These are phyloP conservation scores for Caenorhabditis sulstoni DNA, from an alignment of 2,888 invertebrate species.

Conservation along the genomic window DNA sequence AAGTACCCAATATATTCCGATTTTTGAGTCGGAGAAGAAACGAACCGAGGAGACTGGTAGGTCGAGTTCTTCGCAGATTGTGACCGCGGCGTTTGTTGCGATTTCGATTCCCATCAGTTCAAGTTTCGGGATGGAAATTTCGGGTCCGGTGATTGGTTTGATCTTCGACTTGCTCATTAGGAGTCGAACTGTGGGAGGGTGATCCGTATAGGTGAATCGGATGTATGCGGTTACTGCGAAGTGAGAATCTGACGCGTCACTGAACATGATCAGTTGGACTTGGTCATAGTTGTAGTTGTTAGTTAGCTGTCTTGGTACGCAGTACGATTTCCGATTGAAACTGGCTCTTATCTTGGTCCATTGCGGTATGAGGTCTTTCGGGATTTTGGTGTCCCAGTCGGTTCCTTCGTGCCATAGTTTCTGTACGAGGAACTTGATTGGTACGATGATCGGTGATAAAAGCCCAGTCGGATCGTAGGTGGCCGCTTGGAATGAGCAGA, in stretches of 20 bases:
- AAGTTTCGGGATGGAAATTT: slow-evolving; percentile 48
- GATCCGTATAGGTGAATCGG: neutral
- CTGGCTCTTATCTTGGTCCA: slow-evolving; percentile 18
- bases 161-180: slow-evolving; percentile 42
- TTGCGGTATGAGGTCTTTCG: neutral
- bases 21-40: slow-evolving; percentile 45
- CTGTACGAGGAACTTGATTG: slow-evolving; percentile 23
- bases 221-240: slow-evolving; percentile 30
- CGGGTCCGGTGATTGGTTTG: neutral
- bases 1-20: slow-evolving; percentile 44
- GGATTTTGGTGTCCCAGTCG: slow-evolving; percentile 29
- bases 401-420: neutral
- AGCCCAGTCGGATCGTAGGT: slow-evolving; percentile 49
- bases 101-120: slow-evolving; percentile 49
- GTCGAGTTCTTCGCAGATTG: neutral
- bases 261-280: slow-evolving; percentile 24
- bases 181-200: neutral
- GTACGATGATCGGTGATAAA: slow-evolving; percentile 25
- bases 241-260: slow-evolving; percentile 29
- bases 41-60: neutral
- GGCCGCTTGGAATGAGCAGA: slow-evolving; percentile 2
- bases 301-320: slow-evolving; percentile 8
- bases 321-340: neutral
- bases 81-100: slow-evolving; percentile 13
- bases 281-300: neutral